A percentile compares a stretch with the other conserved stretches of the same genome.
Conservation (phyloP, 2,888 invertebrate species). For the Catonia carolina region DNA sequence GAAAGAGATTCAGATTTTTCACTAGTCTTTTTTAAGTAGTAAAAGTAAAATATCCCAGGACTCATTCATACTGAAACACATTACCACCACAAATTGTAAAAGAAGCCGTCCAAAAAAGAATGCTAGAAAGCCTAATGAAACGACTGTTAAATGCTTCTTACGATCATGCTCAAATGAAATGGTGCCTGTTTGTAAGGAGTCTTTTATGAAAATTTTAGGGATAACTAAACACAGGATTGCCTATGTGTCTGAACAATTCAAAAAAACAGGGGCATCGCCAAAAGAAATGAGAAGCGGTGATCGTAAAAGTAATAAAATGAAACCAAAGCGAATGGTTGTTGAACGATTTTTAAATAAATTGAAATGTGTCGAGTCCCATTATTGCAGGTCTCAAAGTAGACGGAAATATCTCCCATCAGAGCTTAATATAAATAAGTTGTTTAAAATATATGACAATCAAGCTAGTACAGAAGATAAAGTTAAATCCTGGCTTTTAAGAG, state of each 20-base stretch:
- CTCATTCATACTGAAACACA: too few species aligned
- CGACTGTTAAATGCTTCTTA: neutral
- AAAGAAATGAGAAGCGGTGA: neutral
- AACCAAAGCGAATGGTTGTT: too few species aligned
- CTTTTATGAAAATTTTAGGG: neutral
- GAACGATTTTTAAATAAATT: too few species aligned
- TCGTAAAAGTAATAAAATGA: neutral
- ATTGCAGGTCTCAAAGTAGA: neutral
- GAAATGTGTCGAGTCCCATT: neutral
- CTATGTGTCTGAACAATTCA: too few species aligned
- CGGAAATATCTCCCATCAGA: neutral
- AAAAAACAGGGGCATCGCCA: too few species aligned
- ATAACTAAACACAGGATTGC: too few species aligned
- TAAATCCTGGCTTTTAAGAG: neutral
- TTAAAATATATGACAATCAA: neutral
- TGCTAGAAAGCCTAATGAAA: slow-evolving; percentile 2
- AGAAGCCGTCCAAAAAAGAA: too few species aligned
- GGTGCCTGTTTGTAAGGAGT: neutral
- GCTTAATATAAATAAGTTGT: neutral
- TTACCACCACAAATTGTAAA: too few species aligned
- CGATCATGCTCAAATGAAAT: neutral
- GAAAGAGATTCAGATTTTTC: too few species aligned
- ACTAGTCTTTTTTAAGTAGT: too few species aligned
- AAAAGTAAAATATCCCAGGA: too few species aligned
- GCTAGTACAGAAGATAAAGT: neutral